Evolutionary conservation across 2,797 vertebrate species (phyloP), one percentile per base, ranked within the genome.

Genomic region (Rachycentron canadum): DNA sequence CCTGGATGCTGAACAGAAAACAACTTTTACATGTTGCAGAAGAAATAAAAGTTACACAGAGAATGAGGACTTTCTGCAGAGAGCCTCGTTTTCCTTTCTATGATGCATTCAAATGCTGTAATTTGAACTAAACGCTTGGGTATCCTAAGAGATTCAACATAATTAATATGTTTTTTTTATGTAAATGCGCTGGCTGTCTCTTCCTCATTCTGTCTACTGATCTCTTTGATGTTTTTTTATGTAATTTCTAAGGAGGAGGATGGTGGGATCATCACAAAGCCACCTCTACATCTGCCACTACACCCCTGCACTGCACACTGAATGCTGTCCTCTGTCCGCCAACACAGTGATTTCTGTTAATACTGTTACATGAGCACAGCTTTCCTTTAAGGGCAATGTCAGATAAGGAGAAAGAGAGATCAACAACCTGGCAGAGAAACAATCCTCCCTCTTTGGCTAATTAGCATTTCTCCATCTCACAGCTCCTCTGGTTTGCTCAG

Each of bases 261-360:
- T 30, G 78, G 58, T 49, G 58, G 21, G 65, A 73, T 87, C 61
- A 45, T 68, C 53, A 53, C 52, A 34, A 80, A 80, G 76, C 76
- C 83, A 79, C 81, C 73, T 83, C 73, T 83, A 64, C 82, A 80
- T 76, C 70, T 89, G 83, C 83, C 73, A 63, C 69, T 63, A 69
- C 80, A 67, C 72, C 80, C 70, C 61, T 76, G 70, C 74, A 70
- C 60, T 53, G 67, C 58, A n/a, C 1, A 49, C 71, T 88, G 40
- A 43, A 0, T 41, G 74, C n/a, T 69, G 80, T 86, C 73, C 55
- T 77, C 73, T 57, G 61, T 68, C 71, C 41, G 62, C 86, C 78
- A 77, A 81, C 84, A 80, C 84, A 9, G 1, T 56, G 69, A 43
- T 61, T 75, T 71, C 12, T 41, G 21, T 62, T 74, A 76, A 87